Evolutionary conservation across 2,888 invertebrate genomes (phyloP).

Genomic region (Mythimna albipuncta): DNA sequence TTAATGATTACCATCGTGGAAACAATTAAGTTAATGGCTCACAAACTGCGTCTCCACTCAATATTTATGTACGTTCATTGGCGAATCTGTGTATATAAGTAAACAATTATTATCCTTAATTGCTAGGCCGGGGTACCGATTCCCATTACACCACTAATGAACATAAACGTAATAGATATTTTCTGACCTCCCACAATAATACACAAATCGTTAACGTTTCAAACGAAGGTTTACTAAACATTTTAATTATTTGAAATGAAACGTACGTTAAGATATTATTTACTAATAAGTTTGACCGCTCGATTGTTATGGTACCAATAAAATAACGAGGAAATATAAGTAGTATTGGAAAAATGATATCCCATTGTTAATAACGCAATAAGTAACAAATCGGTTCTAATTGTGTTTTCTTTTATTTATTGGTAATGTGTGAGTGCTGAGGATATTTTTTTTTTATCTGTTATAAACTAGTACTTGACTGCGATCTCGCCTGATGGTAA

Average conservation of each 20-base stretch:
- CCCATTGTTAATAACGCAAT: constrained; percentile 45
- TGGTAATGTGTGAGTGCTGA: constrained; percentile 5
- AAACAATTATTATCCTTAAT: constrained; percentile 88
- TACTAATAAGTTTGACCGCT: constrained; percentile 40
- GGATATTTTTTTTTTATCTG: too few species aligned
- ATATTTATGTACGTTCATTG: constrained; percentile 83
- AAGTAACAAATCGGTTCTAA: constrained; percentile 35
- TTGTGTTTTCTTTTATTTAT: constrained; percentile 33
- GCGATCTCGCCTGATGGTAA: too few species aligned
- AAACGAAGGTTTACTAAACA: constrained; percentile 57
- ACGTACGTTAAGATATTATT: constrained; percentile 40
- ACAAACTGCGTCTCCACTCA: constrained; percentile 81
- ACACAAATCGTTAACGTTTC: constrained; percentile 75
- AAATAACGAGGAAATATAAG: constrained; percentile 51
- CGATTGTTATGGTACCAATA: constrained; percentile 40
- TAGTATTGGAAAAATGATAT: constrained; percentile 48
- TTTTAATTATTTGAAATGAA: constrained; percentile 60
- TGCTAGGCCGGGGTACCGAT: constrained; percentile 79
- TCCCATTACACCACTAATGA: constrained; percentile 86
- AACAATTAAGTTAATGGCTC: constrained; percentile 86
- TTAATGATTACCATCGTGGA: constrained; percentile 65
- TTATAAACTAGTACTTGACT: too few species aligned
- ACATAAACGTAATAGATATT: constrained; percentile 88
- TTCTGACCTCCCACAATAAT: constrained; percentile 81
- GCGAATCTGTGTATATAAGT: constrained; percentile 83